phyloP scores from a whole-genome alignment of 2,113 vertebrate genomes.

The Polypterus senegalus region DNA sequence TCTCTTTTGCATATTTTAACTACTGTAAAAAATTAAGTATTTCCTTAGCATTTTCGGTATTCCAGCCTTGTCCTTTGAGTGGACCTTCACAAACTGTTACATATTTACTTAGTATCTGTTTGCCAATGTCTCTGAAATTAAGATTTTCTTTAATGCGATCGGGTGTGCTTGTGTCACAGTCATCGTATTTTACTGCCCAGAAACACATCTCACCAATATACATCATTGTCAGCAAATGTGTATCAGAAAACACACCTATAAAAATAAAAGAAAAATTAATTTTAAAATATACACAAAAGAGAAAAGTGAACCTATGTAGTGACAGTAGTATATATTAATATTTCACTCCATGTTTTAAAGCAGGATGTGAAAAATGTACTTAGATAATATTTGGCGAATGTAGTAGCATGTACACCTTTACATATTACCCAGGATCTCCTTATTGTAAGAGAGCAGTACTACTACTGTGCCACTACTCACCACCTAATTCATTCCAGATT shows the following conservation, averaged over 20 bases:
- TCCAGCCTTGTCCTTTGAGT: slow-evolving; percentile 80
- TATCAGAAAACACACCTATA: slow-evolving; percentile 74
- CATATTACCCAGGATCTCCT: too few relatives aligned
- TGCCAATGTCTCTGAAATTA: slow-evolving; percentile 82
- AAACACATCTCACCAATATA: slow-evolving; percentile 96
- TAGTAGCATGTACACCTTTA: too few relatives aligned
- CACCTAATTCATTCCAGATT: too few relatives aligned
- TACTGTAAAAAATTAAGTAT: slow-evolving; percentile 69
- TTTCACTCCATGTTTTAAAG: too few relatives aligned
- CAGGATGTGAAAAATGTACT: too few relatives aligned
- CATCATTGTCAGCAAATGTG: slow-evolving; percentile 77
- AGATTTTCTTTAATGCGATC: slow-evolving; percentile 42
- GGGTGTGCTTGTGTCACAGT: slow-evolving; percentile 44
- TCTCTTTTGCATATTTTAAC: slow-evolving; percentile 6
- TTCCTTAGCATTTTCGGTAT: slow-evolving; percentile 76
- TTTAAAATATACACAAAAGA: too few relatives aligned
- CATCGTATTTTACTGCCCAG: slow-evolving; percentile 80
- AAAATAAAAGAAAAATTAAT: slow-evolving; percentile 8
- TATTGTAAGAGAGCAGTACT: too few relatives aligned
- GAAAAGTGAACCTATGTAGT: too few relatives aligned
- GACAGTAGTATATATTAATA: too few relatives aligned
- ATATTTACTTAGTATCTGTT: slow-evolving; percentile 74
- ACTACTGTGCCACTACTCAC: too few relatives aligned
- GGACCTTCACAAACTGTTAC: slow-evolving; percentile 78
- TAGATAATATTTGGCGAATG: too few relatives aligned